Percentiles rank a stretch among this genome's conserved stretches.
Conservation (phyloP, 2,888 invertebrate genomes). For the Lasioglossum oenotherae region DNA sequence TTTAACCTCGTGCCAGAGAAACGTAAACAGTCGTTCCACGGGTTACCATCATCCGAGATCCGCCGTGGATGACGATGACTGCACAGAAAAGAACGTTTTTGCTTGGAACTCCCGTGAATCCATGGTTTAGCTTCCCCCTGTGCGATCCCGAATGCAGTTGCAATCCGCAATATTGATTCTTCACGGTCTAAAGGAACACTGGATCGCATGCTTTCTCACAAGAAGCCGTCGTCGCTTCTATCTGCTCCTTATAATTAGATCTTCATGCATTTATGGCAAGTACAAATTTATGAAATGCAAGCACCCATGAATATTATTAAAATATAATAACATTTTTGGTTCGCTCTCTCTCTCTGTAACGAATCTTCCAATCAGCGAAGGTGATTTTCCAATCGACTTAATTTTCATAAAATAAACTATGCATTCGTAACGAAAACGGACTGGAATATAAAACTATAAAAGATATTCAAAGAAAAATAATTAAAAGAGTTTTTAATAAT, state of each 20-base stretch:
- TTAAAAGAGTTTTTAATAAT: no score
- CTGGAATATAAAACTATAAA: no score
- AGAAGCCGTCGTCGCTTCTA: background rate
- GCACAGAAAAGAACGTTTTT: background rate
- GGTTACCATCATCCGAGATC: constrained; percentile 1
- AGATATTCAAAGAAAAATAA: no score
- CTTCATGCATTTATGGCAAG: no score
- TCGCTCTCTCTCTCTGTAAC: no score
- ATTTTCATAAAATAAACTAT: no score
- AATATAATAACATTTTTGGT: no score
- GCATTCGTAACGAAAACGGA: no score
- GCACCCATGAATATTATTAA: no score
- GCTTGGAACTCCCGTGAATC: background rate
- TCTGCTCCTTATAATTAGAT: background rate
- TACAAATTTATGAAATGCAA: no score
- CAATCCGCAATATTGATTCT: constrained; percentile 4
- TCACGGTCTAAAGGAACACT: background rate
- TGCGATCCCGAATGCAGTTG: background rate
- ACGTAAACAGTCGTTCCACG: constrained; percentile 12
- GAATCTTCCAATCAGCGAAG: no score
- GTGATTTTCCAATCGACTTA: no score
- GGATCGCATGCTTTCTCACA: background rate
- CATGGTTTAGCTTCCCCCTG: background rate
- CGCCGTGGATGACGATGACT: background rate
- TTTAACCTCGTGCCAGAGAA: background rate